Conservation (phyloP, 2,888 invertebrate genomes). For the Melinopterus prodromus region DNA sequence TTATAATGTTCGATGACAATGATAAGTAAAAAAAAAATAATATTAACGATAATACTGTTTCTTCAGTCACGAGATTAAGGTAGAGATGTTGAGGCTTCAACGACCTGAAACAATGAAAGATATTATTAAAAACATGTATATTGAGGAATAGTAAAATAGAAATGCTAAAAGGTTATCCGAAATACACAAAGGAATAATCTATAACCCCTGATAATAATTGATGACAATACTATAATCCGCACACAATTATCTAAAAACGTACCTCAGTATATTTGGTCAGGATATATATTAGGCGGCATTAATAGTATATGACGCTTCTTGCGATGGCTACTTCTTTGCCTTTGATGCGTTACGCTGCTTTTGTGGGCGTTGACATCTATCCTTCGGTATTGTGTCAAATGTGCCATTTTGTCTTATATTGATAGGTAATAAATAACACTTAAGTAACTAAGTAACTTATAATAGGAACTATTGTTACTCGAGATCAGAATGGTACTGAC, state of each 20-base stretch:
- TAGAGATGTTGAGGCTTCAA: not conserved
- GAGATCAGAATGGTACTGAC: not conserved
- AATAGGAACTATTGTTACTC: not conserved
- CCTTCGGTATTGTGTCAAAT: not conserved
- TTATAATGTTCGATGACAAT: not conserved
- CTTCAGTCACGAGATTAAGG: not conserved
- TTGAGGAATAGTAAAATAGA: too few species aligned
- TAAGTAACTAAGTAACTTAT: not conserved
- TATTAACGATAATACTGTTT: conserved; percentile 4
- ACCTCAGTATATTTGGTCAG: not conserved
- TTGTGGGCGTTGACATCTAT: not conserved
- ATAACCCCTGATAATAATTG: too few species aligned
- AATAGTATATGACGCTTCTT: not conserved
- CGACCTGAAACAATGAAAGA: not conserved
- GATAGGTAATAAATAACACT: not conserved
- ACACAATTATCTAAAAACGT: not conserved
- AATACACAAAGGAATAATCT: too few species aligned
- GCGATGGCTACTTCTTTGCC: not conserved
- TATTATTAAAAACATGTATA: not conserved
- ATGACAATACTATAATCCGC: not conserved
- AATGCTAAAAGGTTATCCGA: too few species aligned
- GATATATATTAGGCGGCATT: not conserved
- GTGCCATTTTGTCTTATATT: not conserved
- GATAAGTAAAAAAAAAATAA: not conserved
- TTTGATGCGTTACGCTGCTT: not conserved